phyloP scores from a whole-genome alignment of 2,797 vertebrate genomes.

The Trachurus trachurus region DNA sequence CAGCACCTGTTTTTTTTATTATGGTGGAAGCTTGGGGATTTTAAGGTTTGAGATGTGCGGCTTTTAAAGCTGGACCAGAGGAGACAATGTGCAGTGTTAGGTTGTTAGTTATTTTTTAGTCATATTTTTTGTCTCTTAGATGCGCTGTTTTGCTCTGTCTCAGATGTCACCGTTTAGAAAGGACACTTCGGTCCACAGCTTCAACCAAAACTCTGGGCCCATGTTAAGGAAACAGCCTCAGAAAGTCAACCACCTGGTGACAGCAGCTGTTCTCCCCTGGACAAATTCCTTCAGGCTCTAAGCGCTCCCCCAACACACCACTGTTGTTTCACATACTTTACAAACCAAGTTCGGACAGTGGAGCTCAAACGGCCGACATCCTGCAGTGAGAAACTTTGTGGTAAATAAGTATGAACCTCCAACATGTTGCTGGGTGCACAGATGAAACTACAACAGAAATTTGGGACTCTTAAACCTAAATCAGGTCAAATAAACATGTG shows the following conservation, averaged over 20 bases:
- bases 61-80: not conserved
- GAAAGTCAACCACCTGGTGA: slow-evolving; percentile 41
- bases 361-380: not conserved
- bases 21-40: slow-evolving; percentile 4
- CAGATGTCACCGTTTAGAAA: slow-evolving; percentile 10
- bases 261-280: slow-evolving; percentile 63
- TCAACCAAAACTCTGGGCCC: slow-evolving; percentile 36
- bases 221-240: slow-evolving; percentile 17
- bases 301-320: slow-evolving; percentile 29
- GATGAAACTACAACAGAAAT: too few species aligned
- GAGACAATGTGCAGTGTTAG: not conserved
- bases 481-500: not conserved
- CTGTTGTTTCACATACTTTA: slow-evolving; percentile 19
- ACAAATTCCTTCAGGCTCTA: slow-evolving; percentile 43
- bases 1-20: not conserved
- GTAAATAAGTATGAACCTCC: not conserved
- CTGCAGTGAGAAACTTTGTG: not conserved
- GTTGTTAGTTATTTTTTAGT: slow-evolving; percentile 7
- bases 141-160: not conserved
- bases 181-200: slow-evolving; percentile 14
- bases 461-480: too few species aligned
- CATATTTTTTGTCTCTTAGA: slow-evolving; percentile 1
- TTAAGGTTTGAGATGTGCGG: slow-evolving; percentile 3
- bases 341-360: slow-evolving; percentile 14
- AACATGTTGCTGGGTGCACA: not conserved